Evolutionary conservation across 2,113 vertebrate species (phyloP).

Genomic region (pig (Sus scrofa)): T2T-Sscrofa CM000830.6:119327501-119328000

Average conservation of each 20-base stretch:
- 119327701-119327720: no score
- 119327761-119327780: no score
- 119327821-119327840: no score
- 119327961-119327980: background rate
- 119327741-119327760: no score
- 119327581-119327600: background rate
- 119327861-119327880: background rate
- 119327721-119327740: no score
- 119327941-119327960: background rate
- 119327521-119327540: background rate
- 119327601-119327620: background rate
- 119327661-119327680: no score
- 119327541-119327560: background rate
- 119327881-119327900: background rate
- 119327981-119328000: background rate
- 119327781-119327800: no score
- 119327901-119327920: background rate
- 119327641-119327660: no score
- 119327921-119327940: background rate
- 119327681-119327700: no score
- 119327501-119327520: constrained; percentile 13
- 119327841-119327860: no score
- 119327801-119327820: no score
- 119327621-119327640: no score
- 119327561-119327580: background rate